Conservation (phyloP, 2,888 invertebrate genomes). For the Epistrophella euchroma region DNA sequence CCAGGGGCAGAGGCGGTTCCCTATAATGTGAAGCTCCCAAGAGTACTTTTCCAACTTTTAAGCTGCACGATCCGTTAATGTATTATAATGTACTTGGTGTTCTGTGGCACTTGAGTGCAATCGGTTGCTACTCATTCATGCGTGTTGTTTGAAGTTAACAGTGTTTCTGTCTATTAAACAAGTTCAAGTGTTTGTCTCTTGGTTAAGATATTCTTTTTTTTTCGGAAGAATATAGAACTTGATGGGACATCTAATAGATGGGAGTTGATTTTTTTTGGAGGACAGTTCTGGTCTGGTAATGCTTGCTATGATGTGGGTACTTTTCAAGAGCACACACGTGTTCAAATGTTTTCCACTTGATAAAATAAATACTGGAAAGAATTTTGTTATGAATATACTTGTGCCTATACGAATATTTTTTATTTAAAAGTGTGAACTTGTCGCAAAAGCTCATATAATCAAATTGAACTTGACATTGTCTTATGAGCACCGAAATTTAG, state of each 20-base stretch:
- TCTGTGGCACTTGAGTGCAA: slow-evolving; percentile 54
- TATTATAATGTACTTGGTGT: slow-evolving; percentile 13
- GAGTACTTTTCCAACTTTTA: slow-evolving; percentile 40
- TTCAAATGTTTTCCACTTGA: slow-evolving; percentile 64
- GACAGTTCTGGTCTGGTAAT: slow-evolving; percentile 10
- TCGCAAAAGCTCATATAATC: background rate
- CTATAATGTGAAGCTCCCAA: slow-evolving; percentile 52
- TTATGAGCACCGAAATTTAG: too few relatives aligned
- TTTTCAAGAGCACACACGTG: slow-evolving; percentile 68
- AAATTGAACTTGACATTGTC: too few relatives aligned
- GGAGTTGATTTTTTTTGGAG: slow-evolving; percentile 11
- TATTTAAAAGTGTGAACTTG: background rate
- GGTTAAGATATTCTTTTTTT: slow-evolving; percentile 1
- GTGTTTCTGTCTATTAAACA: slow-evolving; percentile 48
- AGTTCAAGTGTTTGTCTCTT: slow-evolving; percentile 74
- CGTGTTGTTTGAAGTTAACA: slow-evolving; percentile 39
- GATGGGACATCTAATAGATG: slow-evolving; percentile 40
- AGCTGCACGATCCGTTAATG: slow-evolving; percentile 62
- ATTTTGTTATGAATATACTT: background rate
- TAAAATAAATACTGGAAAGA: background rate
- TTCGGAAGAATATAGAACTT: slow-evolving; percentile 60
- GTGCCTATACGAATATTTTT: background rate
- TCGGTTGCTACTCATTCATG: slow-evolving; percentile 58
- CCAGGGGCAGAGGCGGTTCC: background rate
- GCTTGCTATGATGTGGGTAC: slow-evolving; percentile 51